These are phyloP conservation scores for Drosophila infuscata DNA, from an alignment of 2,888 invertebrate species.

Conservation along the genomic window DNA sequence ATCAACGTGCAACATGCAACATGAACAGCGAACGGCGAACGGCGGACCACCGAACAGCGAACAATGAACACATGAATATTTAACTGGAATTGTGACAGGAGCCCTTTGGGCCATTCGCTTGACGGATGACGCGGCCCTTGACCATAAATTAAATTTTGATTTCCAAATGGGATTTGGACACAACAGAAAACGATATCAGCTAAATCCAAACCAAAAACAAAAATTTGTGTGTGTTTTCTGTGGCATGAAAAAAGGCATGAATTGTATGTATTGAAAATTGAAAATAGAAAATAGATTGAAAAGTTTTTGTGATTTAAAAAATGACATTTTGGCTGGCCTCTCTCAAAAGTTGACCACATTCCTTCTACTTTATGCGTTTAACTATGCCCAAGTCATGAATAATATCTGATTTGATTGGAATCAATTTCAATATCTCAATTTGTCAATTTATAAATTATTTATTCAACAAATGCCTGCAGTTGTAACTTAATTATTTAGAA, in stretches of 20 bases:
- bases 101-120: constrained; percentile 37
- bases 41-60: constrained; percentile 45
- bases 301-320: background rate
- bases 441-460: background rate
- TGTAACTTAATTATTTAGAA: background rate
- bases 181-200: background rate
- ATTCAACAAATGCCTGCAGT: background rate
- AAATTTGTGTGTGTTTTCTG: background rate
- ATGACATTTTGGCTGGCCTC: background rate
- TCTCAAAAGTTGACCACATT: background rate
- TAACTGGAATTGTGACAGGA: constrained; percentile 60
- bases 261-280: background rate
- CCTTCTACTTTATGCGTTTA: background rate
- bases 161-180: constrained; percentile 32
- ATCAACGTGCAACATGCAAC: constrained; percentile 26
- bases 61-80: constrained; percentile 64
- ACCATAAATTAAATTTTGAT: constrained; percentile 61
- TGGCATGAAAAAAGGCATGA: background rate
- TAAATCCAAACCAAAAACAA: background rate
- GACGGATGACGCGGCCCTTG: constrained; percentile 55
- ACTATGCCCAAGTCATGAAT: background rate
- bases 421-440: background rate
- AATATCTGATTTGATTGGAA: background rate
- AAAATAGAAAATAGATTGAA: background rate
- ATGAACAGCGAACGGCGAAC: constrained; percentile 49